These are phyloP conservation scores for Tapera naevia DNA, from an alignment of 2,797 vertebrate species.

Conservation along the genomic window DNA sequence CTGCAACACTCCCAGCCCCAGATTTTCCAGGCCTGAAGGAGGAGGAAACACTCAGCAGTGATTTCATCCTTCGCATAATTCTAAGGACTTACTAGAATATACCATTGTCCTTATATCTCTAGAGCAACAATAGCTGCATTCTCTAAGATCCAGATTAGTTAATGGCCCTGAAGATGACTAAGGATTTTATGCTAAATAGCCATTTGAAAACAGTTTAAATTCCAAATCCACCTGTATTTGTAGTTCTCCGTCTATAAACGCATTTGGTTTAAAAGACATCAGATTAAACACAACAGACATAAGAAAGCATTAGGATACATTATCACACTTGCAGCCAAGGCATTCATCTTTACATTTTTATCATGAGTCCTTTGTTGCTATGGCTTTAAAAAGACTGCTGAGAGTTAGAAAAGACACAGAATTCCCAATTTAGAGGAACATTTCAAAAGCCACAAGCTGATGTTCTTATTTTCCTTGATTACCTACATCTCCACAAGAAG, in stretches of 20 bases:
- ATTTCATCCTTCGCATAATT: neutral
- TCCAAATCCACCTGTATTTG: conserved; percentile 28
- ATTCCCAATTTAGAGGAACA: neutral
- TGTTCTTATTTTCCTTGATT: neutral
- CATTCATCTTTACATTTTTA: neutral
- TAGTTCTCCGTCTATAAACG: neutral
- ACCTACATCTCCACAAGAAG: neutral
- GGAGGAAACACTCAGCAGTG: neutral
- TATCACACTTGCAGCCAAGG: neutral
- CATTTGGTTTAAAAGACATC: neutral
- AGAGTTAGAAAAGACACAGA: neutral
- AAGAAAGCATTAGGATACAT: neutral
- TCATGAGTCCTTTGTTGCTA: neutral
- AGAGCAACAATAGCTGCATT: conserved; percentile 16
- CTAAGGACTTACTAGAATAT: neutral
- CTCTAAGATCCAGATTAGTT: conserved; percentile 12
- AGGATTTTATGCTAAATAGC: neutral
- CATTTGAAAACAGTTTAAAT: neutral
- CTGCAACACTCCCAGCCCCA: neutral
- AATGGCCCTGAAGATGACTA: conserved; percentile 17
- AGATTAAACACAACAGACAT: neutral
- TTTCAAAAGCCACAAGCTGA: neutral
- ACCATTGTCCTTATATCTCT: conserved; percentile 10
- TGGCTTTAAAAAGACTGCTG: neutral
- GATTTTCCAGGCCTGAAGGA: neutral